Conservation (phyloP, 2,888 invertebrate species). For the Heliconius ethilla region DNA sequence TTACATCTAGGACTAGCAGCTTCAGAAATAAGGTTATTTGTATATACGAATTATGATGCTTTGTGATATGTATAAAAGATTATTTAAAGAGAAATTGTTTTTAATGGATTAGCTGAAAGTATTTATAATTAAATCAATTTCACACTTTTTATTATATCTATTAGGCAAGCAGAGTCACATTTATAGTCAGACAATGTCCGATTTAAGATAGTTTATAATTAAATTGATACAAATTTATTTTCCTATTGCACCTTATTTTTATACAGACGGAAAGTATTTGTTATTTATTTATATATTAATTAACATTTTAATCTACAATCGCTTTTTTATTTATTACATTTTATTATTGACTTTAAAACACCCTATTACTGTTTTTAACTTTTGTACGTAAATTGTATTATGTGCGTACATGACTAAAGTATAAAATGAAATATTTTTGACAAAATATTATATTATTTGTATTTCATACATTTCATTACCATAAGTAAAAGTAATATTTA, state of each 20-base stretch:
- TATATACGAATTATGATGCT: slow-evolving; percentile 62
- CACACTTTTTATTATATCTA: background rate
- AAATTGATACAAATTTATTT: slow-evolving; percentile 1
- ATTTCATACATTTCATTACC: slow-evolving; percentile 13
- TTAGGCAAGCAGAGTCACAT: background rate
- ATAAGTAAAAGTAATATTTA: slow-evolving; percentile 53
- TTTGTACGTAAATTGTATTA: slow-evolving; percentile 11
- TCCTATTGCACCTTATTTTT: slow-evolving; percentile 14
- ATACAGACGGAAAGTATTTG: slow-evolving; percentile 13
- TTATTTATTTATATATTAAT: background rate
- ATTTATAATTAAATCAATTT: background rate
- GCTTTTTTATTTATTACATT: background rate
- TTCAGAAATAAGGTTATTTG: slow-evolving; percentile 64
- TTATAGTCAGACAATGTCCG: background rate
- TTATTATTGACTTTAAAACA: slow-evolving; percentile 6
- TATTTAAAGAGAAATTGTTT: slow-evolving; percentile 39
- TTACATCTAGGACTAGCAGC: slow-evolving; percentile 77
- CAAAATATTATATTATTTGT: slow-evolving; percentile 8
- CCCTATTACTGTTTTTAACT: background rate
- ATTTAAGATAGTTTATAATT: background rate
- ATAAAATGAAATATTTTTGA: slow-evolving; percentile 14
- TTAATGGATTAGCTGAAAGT: background rate
- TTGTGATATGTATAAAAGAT: slow-evolving; percentile 72
- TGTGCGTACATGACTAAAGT: slow-evolving; percentile 14
- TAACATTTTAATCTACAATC: slow-evolving; percentile 3